Evolutionary conservation across 2,797 vertebrate genomes (phyloP).

Genomic region (Cossypha polioptera): DNA sequence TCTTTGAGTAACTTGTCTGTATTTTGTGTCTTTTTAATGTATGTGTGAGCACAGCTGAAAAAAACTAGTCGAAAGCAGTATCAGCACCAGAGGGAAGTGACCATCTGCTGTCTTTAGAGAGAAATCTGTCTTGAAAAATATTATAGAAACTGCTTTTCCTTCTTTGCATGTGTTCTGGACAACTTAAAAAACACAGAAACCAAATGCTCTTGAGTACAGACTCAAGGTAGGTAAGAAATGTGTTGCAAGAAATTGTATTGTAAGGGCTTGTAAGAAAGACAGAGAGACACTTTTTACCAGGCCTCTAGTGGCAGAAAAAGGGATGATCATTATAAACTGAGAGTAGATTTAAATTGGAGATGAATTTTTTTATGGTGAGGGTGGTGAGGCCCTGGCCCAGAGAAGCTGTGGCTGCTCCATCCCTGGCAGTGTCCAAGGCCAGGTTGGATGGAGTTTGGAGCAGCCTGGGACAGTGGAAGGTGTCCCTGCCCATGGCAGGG

Average conservation of each 20-base stretch:
- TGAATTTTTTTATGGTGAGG: accelerated
- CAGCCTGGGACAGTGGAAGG: not conserved
- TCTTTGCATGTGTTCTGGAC: not conserved
- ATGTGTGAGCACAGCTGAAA: slow-evolving; percentile 28
- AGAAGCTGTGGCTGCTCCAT: accelerated
- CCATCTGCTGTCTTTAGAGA: not conserved
- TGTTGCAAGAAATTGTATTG: not conserved
- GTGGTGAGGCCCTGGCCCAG: not conserved
- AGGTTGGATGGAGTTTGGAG: not conserved
- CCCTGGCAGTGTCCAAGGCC: not conserved
- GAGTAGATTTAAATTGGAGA: not conserved
- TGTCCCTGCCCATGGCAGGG: not conserved
- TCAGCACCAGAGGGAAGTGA: not conserved
- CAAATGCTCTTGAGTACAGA: not conserved
- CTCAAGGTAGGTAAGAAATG: not conserved
- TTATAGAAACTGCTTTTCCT: not conserved
- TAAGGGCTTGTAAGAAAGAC: not conserved
- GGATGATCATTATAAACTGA: not conserved
- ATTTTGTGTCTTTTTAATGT: not conserved
- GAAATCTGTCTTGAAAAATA: slow-evolving; percentile 5
- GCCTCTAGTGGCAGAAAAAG: not conserved
- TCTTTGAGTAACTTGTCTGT: not conserved
- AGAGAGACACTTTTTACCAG: not conserved
- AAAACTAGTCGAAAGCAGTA: not conserved
- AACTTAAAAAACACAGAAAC: not conserved